These are phyloP conservation scores for Sminthopsis crassicaudata DNA, from an alignment of 2,113 vertebrate genomes.

Conservation along the genomic window DNA sequence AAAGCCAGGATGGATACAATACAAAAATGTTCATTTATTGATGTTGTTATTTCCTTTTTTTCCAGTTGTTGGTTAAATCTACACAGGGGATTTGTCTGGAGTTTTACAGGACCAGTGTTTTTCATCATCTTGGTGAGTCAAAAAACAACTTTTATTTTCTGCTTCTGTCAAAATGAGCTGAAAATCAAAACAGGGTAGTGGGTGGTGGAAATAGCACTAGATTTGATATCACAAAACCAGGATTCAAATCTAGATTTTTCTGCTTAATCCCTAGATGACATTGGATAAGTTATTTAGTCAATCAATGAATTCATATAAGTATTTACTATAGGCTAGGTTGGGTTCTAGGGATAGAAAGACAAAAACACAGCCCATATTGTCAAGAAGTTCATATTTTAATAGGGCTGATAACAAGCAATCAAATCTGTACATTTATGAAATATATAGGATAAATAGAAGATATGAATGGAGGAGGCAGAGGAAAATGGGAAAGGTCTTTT, in stretches of 20 bases:
- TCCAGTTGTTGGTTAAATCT: conserved; percentile 84
- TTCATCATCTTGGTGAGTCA: conserved; percentile 79
- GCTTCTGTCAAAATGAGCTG: neutral
- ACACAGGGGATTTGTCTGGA: conserved; percentile 78
- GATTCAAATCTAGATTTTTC: neutral
- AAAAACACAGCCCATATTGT: neutral
- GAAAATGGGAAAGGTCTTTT: neutral
- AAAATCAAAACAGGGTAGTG: neutral
- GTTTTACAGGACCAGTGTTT: conserved; percentile 81
- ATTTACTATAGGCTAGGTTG: neutral
- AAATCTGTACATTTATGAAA: neutral
- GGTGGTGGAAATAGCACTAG: neutral
- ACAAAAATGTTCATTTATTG: neutral
- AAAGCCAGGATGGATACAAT: neutral
- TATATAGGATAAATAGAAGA: neutral
- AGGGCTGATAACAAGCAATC: neutral
- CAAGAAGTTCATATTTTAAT: neutral
- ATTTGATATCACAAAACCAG: neutral
- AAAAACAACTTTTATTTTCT: neutral
- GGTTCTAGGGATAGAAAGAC: neutral
- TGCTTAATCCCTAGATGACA: neutral
- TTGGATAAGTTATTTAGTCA: neutral
- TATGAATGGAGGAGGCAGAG: neutral
- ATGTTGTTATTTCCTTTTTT: neutral
- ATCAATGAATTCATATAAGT: neutral